phyloP scores from a whole-genome alignment of 2,113 vertebrate species.

The Percina caprodes region DNA sequence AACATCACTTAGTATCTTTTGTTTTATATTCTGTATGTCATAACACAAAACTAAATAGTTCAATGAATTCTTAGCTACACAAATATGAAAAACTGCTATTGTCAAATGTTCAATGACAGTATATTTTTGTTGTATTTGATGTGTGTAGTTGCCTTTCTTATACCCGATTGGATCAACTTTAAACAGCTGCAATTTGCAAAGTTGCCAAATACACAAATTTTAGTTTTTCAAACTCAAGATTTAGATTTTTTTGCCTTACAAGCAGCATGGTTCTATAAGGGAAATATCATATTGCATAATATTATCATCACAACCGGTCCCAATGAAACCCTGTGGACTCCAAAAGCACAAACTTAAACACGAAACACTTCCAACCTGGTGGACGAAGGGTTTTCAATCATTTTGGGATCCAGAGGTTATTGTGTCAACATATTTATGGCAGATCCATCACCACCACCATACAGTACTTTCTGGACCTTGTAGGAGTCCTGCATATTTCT shows the following conservation, averaged over 20 bases:
- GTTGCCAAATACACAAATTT: conserved; percentile 70
- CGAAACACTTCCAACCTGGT: conserved; percentile 80
- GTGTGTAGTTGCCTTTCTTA: conserved; percentile 67
- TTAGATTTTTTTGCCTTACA: conserved; percentile 76
- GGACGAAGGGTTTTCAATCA: conserved; percentile 76
- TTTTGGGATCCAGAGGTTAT: conserved; percentile 60
- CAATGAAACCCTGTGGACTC: conserved; percentile 75
- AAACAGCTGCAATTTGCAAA: conserved; percentile 68
- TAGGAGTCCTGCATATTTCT: conserved; percentile 26
- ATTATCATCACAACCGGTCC: conserved; percentile 48
- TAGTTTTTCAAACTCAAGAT: conserved; percentile 55
- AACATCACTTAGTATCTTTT: conserved; percentile 73
- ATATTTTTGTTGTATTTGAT: conserved; percentile 65
- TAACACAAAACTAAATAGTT: conserved; percentile 65
- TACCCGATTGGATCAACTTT: conserved; percentile 62
- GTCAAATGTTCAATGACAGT: conserved; percentile 55
- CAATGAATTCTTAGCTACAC: conserved; percentile 49
- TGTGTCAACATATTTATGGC: conserved; percentile 44
- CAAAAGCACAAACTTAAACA: conserved; percentile 81
- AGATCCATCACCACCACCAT: conserved; percentile 28
- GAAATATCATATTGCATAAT: conserved; percentile 64
- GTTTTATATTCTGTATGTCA: conserved; percentile 71
- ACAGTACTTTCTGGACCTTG: conserved; percentile 12
- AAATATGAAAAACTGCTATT: conserved; percentile 24
- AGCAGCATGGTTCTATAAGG: conserved; percentile 67